These are phyloP conservation scores for Athene noctua DNA, from an alignment of 2,113 vertebrate genomes.

Conservation along the genomic window DNA sequence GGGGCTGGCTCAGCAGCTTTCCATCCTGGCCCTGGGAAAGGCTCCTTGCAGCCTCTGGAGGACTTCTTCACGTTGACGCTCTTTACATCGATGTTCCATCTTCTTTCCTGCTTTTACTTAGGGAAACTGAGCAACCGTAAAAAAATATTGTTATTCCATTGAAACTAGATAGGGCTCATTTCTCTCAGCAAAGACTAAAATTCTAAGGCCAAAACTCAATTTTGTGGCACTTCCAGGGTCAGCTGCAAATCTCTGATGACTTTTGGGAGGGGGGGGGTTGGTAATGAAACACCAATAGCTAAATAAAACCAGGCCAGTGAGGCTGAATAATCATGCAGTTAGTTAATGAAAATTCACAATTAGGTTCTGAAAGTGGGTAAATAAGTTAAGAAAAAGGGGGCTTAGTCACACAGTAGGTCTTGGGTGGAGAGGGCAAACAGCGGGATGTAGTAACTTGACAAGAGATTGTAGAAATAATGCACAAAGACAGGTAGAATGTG, in stretches of 20 bases:
- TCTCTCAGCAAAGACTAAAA: not conserved
- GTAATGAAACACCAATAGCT: not conserved
- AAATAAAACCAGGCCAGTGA: not conserved
- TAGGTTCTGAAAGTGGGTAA: fast-evolving
- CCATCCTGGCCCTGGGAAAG: not conserved
- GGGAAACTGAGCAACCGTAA: not conserved
- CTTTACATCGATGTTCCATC: not conserved
- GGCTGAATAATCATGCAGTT: not conserved
- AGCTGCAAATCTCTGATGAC: not conserved
- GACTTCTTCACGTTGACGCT: not conserved
- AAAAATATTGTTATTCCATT: not conserved
- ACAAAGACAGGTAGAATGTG: not conserved
- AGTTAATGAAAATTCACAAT: not conserved
- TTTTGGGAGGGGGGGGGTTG: not conserved
- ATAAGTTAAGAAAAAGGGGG: not conserved
- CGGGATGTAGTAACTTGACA: not conserved
- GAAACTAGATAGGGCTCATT: not conserved
- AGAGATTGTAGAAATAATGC: not conserved
- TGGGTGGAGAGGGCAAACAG: not conserved
- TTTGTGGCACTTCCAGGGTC: not conserved
- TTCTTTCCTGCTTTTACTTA: not conserved
- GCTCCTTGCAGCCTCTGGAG: not conserved
- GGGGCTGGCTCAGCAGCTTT: not conserved
- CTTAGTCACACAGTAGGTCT: not conserved
- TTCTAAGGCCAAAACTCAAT: not conserved